A percentile compares a stretch with the other conserved stretches of the same genome.
These are phyloP conservation scores for Dasysyrphus albostriatus DNA, from an alignment of 2,888 invertebrate genomes.

Conservation along the genomic window DNA sequence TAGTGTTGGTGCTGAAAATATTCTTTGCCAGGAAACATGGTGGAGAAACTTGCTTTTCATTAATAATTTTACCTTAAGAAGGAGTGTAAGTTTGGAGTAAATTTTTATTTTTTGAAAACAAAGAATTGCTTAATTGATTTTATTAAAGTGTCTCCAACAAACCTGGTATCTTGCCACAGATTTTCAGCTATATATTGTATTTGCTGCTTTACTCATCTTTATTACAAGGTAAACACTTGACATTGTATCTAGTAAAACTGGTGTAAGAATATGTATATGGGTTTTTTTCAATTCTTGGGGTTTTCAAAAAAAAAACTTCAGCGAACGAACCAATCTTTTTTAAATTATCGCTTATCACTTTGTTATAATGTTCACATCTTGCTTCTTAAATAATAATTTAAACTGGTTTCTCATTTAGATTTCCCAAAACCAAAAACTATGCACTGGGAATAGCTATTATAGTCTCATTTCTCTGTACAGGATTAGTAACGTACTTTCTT, in stretches of 20 bases:
- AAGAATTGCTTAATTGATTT: not conserved
- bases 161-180: slow-evolving; percentile 82
- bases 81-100: slow-evolving; percentile 77
- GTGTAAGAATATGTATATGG: too few species aligned
- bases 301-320: too few species aligned
- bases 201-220: slow-evolving; percentile 78
- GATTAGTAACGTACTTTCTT: slow-evolving; percentile 78
- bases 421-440: slow-evolving; percentile 70
- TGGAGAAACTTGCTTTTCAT: slow-evolving; percentile 83
- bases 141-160: slow-evolving; percentile 81
- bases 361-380: too few species aligned
- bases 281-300: too few species aligned
- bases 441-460: slow-evolving; percentile 67
- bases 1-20: slow-evolving; percentile 79
- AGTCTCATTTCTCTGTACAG: slow-evolving; percentile 77
- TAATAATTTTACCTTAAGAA: slow-evolving; percentile 81
- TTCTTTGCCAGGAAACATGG: slow-evolving; percentile 82
- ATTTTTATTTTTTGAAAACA: not conserved
- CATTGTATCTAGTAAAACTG: too few species aligned
- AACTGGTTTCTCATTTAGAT: slow-evolving; percentile 52
- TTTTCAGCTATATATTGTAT: slow-evolving; percentile 81
- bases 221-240: slow-evolving; percentile 78
- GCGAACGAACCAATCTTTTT: too few species aligned
- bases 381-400: not conserved
- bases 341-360: too few species aligned